Evolutionary conservation across 2,888 invertebrate species (phyloP).

Genomic region (Melitaea athalia): DNA sequence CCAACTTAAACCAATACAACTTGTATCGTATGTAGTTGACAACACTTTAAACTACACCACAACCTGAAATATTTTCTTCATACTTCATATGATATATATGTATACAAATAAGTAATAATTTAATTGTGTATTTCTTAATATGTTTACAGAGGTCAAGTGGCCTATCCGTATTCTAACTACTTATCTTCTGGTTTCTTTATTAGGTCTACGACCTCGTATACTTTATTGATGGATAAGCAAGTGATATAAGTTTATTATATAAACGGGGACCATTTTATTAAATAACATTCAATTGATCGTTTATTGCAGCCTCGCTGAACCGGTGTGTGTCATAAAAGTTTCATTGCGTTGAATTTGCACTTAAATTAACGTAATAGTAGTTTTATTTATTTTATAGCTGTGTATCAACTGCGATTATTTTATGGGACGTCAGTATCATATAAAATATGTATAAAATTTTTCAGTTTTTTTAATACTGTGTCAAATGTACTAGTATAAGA

Average conservation of each 20-base stretch:
- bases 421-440: neutral
- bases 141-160: neutral
- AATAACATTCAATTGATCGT: constrained; percentile 45
- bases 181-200: neutral
- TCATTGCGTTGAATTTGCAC: constrained; percentile 57
- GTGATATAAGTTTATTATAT: constrained; percentile 9
- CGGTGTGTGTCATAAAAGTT: constrained; percentile 57
- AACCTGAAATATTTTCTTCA: neutral
- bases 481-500: neutral
- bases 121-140: neutral
- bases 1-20: too few relatives aligned
- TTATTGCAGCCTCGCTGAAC: constrained; percentile 43
- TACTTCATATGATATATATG: too few relatives aligned
- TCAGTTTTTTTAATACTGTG: neutral
- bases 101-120: too few relatives aligned
- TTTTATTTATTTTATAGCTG: constrained; percentile 22
- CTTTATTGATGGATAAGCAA: constrained; percentile 7
- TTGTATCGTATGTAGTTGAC: too few relatives aligned
- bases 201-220: constrained; percentile 15
- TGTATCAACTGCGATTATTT: constrained; percentile 13
- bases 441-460: neutral
- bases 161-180: neutral
- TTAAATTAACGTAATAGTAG: constrained; percentile 50
- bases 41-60: too few relatives aligned
- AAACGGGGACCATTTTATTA: constrained; percentile 17